Conservation (phyloP, 1,140 invertebrate genomes). For the Elymnias hypermnestra region DNA sequence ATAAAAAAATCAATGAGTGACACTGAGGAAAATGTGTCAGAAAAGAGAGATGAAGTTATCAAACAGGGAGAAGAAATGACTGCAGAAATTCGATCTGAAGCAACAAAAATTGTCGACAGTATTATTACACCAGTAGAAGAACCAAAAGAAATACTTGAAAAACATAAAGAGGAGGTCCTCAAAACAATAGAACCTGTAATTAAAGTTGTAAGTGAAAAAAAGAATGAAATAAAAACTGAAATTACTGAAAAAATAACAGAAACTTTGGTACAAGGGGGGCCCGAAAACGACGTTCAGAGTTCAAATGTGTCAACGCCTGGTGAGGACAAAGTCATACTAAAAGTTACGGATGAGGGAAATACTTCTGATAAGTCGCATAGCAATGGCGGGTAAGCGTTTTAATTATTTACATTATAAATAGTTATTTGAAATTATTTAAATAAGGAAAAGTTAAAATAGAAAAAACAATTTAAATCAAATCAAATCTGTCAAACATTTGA, state of each 20-base stretch:
- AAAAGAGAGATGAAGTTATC: slow-evolving; percentile 45
- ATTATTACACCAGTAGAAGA: slow-evolving; percentile 60
- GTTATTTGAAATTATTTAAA: too few relatives aligned
- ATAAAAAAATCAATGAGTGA: slow-evolving; percentile 53
- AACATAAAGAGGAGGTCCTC: slow-evolving; percentile 40
- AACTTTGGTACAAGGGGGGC: slow-evolving; percentile 61
- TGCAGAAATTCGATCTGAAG: slow-evolving; percentile 51
- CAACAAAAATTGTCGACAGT: slow-evolving; percentile 56
- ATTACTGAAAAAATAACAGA: slow-evolving; percentile 55
- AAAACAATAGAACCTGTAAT: slow-evolving; percentile 65
- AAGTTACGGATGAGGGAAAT: slow-evolving; percentile 42
- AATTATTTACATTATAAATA: too few relatives aligned
- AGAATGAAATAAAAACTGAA: slow-evolving; percentile 30
- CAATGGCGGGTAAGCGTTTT: slow-evolving; percentile 63
- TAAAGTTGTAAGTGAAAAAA: slow-evolving; percentile 66
- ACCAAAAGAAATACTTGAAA: slow-evolving; percentile 40
- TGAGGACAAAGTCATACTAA: slow-evolving; percentile 35
- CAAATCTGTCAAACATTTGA: too few relatives aligned
- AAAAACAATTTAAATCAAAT: too few relatives aligned
- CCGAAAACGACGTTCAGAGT: slow-evolving; percentile 70
- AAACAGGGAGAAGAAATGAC: slow-evolving; percentile 47
- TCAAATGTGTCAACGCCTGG: slow-evolving; percentile 64
- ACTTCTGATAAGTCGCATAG: slow-evolving; percentile 61
- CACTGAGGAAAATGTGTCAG: slow-evolving; percentile 33
- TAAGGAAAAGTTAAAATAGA: too few relatives aligned